Conservation (phyloP, 2,797 vertebrate species). For the Borostomias antarcticus region DNA sequence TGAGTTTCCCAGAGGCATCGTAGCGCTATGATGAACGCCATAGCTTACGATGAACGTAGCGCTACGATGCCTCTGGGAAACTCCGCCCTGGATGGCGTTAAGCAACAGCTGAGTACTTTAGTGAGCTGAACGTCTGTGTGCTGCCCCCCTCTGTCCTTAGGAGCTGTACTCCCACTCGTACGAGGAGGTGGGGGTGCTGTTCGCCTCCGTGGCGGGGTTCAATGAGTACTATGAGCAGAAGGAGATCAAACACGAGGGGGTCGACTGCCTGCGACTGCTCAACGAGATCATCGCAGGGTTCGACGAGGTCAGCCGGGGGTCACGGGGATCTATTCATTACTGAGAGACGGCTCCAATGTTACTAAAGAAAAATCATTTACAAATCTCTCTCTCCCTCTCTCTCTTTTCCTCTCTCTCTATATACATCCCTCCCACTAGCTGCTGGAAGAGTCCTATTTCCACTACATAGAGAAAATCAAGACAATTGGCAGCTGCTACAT, state of each 20-base stretch:
- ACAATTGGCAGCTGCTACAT: slow-evolving; percentile 82
- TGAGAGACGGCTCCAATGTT: not conserved
- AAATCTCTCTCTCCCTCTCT: slow-evolving; percentile 10
- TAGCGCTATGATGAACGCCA: too few relatives aligned
- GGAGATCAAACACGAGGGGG: slow-evolving; percentile 76
- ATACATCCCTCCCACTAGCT: slow-evolving; percentile 53
- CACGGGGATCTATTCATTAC: not conserved
- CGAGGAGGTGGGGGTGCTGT: slow-evolving; percentile 81
- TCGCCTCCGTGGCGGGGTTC: slow-evolving; percentile 80
- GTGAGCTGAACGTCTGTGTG: not conserved
- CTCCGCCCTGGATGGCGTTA: not conserved
- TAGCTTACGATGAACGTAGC: too few relatives aligned
- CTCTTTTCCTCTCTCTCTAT: slow-evolving; percentile 5
- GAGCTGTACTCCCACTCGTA: slow-evolving; percentile 81
- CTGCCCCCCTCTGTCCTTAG: slow-evolving; percentile 46
- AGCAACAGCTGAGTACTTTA: not conserved
- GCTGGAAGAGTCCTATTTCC: slow-evolving; percentile 77
- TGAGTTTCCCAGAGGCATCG: too few relatives aligned
- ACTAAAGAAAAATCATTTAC: not conserved
- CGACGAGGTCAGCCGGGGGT: slow-evolving; percentile 68
- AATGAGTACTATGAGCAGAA: slow-evolving; percentile 79
- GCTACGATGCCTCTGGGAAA: too few relatives aligned
- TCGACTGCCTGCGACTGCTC: slow-evolving; percentile 77
- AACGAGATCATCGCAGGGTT: slow-evolving; percentile 81
- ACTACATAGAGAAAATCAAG: slow-evolving; percentile 82